A percentile compares a stretch with the other conserved stretches of the same genome.
Conservation (phyloP, 2,797 vertebrate genomes). For the Pseudomugil gertrudae region DNA sequence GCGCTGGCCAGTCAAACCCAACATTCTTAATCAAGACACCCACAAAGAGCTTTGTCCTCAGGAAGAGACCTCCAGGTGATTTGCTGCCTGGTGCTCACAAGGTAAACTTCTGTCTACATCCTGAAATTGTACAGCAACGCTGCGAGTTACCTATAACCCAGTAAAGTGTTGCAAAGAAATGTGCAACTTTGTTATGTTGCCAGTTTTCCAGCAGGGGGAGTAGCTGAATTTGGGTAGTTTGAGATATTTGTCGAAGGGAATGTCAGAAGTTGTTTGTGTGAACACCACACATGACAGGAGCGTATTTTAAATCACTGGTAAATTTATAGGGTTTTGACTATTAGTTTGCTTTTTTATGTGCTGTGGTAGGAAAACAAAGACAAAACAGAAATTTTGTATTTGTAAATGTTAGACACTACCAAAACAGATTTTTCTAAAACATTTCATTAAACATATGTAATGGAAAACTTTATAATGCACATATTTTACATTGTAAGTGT, state of each 20-base stretch:
- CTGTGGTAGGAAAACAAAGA: neutral
- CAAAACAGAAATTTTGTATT: neutral
- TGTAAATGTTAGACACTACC: neutral
- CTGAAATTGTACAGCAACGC: neutral
- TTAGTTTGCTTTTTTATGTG: too few relatives aligned
- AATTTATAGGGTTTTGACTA: too few relatives aligned
- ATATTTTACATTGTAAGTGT: neutral
- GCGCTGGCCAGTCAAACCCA: constrained; percentile 92
- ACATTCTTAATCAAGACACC: constrained; percentile 89
- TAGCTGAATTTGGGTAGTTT: neutral
- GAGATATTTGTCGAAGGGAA: neutral
- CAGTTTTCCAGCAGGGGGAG: constrained; percentile 31
- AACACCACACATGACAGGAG: neutral
- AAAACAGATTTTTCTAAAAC: neutral
- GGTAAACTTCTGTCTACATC: constrained; percentile 65
- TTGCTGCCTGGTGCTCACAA: constrained; percentile 90
- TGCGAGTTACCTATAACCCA: neutral
- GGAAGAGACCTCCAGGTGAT: constrained; percentile 91
- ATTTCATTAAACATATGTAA: neutral
- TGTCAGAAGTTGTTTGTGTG: neutral
- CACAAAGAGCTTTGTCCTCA: constrained; percentile 84
- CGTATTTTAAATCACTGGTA: neutral
- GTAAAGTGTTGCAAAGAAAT: neutral
- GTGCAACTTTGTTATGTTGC: neutral
- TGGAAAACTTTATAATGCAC: neutral